These are phyloP conservation scores for Plemyria rubiginata DNA, from an alignment of 2,888 invertebrate species.

Conservation along the genomic window DNA sequence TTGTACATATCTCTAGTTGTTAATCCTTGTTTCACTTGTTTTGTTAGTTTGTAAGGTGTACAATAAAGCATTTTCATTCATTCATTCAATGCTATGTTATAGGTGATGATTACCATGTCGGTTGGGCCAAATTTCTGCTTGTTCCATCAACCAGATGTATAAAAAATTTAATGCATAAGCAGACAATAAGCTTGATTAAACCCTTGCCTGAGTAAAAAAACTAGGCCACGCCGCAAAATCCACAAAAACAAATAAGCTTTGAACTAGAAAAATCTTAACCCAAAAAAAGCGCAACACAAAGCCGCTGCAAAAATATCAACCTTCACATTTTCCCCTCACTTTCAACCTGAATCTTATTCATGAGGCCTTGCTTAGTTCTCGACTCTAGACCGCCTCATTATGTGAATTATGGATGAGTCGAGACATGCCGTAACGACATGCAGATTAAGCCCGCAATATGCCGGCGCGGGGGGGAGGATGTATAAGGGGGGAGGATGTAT, in stretches of 20 bases:
- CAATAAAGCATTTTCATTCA: too few relatives aligned
- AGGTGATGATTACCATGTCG: too few relatives aligned
- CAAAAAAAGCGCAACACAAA: neutral
- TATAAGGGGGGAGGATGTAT: conserved; percentile 39
- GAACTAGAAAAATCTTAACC: neutral
- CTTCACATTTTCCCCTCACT: conserved; percentile 14
- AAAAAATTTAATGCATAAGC: too few relatives aligned
- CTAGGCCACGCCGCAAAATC: neutral
- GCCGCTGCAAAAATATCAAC: neutral
- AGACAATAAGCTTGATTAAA: too few relatives aligned
- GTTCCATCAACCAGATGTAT: too few relatives aligned
- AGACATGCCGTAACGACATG: conserved; percentile 76
- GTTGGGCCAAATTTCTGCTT: too few relatives aligned
- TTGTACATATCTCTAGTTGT: too few relatives aligned
- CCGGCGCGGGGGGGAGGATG: conserved; percentile 36
- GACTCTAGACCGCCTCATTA: conserved; percentile 69
- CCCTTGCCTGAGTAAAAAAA: too few relatives aligned
- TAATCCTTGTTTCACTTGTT: too few relatives aligned
- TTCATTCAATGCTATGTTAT: too few relatives aligned
- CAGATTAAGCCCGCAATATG: conserved; percentile 74
- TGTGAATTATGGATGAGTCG: conserved; percentile 81
- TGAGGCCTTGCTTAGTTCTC: conserved; percentile 44
- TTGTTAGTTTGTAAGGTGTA: too few relatives aligned
- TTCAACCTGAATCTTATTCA: conserved; percentile 32
- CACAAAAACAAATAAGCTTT: neutral